phyloP scores from a whole-genome alignment of 2,888 invertebrate species.

The Sylvicola cinctus region DNA sequence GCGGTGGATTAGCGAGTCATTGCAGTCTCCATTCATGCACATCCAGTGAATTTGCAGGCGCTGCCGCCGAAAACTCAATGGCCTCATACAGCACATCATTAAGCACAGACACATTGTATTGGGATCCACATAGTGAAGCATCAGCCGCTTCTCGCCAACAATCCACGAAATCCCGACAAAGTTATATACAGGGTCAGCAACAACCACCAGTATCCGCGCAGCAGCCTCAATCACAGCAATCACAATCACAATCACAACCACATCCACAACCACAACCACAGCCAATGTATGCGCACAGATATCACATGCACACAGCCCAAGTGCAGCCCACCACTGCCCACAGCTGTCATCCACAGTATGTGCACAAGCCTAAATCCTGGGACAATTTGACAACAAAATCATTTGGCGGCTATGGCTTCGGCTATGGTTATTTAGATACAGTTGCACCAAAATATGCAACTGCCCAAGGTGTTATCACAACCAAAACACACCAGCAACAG shows the following conservation, averaged over 20 bases:
- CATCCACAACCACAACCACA: conserved; percentile 10
- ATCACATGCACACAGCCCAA: conserved; percentile 24
- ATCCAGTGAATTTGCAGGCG: conserved; percentile 49
- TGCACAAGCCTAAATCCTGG: conserved; percentile 69
- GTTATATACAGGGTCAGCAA: conserved; percentile 25
- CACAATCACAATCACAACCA: conserved; percentile 21
- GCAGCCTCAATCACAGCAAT: conserved; percentile 17
- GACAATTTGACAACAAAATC: conserved; percentile 73
- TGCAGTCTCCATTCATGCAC: conserved; percentile 69
- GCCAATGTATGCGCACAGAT: conserved; percentile 19
- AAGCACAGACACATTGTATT: conserved; percentile 71
- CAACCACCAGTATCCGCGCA: conserved; percentile 23
- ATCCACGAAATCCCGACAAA: conserved; percentile 37
- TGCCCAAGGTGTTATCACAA: conserved; percentile 7
- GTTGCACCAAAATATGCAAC: conserved; percentile 18
- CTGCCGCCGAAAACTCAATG: conserved; percentile 44
- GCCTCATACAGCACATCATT: conserved; percentile 68
- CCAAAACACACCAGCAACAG: conserved; percentile 12
- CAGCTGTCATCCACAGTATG: conserved; percentile 26
- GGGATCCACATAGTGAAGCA: conserved; percentile 38
- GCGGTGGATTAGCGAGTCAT: conserved; percentile 50
- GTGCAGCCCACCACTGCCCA: conserved; percentile 23
- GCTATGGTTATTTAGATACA: conserved; percentile 64
- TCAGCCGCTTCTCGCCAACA: conserved; percentile 27
- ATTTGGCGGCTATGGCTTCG: conserved; percentile 69